Base-by-base conservation (phyloP, 1,140 invertebrate genomes). In the Papilio dardanus region DNA sequence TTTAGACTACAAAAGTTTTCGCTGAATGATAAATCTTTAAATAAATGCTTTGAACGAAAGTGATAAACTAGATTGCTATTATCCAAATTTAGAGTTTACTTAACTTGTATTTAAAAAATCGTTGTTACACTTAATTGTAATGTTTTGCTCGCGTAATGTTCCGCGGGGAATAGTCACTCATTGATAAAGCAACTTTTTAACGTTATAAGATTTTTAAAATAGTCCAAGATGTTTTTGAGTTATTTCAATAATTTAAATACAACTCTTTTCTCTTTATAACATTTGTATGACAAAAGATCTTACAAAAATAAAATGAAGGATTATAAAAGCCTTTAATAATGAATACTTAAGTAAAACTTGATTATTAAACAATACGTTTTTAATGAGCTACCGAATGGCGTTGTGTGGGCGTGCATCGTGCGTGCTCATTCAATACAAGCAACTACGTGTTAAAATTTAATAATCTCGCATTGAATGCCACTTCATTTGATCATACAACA, bases 391-490 rank as follows among this genome's bases (percentile, higher is more conserved):
- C 50, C 12, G 24, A 30, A 10, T 28, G 24, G 54, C 14, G 14
- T 30, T 58, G 54, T 58, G 54, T 10, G 8, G n/a, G 40, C 16
- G 42, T 46, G n/a, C 42, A 19, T 14, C 54, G 12, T 28, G 54
- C 10, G 30, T 5, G 54, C 24, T 14, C 54, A 62, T 16, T 12
- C 6, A 10, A 24, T 62, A 3, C 54, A n/a, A 62, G 24, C 21
- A 7, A 19, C 46, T 62, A 62, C 54, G 54, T 62, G 54, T 62
- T 62, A 62, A 62, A 62, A 62, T 62, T 62, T 62, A 62, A 62
- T 62, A 28, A 28, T 12, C 3, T 14, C 12, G 54, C 24, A 62
- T 3, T 62, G 54, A 62, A 62, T 62, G 24, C 19, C 54, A 28
- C 24, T 62, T 62, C 28, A 62, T 62, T 62, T 28, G 12, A 14